Percentiles rank a stretch among this genome's conserved stretches.
Evolutionary conservation across 2,113 vertebrate species (phyloP).

Genomic region (Apaloderma vittatum): DNA sequence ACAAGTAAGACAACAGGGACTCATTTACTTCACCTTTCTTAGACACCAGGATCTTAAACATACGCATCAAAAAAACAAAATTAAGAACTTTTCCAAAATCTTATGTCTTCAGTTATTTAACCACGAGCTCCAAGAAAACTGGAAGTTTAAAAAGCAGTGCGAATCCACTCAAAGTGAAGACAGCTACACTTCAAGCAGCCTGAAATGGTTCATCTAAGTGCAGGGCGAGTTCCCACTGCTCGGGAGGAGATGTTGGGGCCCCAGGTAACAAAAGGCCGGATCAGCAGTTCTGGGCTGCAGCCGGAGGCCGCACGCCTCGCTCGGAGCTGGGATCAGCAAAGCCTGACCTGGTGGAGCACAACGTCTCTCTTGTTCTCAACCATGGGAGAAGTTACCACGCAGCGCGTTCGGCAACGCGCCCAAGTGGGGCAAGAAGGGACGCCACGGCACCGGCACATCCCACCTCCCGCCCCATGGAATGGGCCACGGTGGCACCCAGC

Average conservation of each 20-base stretch:
- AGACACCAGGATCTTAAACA: not conserved
- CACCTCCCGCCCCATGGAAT: not conserved
- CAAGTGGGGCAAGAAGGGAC: not conserved
- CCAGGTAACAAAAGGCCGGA: not conserved
- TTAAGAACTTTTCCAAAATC: not conserved
- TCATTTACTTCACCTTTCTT: not conserved
- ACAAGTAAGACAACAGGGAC: not conserved
- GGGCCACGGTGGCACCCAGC: not conserved
- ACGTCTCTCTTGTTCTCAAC: not conserved
- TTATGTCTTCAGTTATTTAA: not conserved
- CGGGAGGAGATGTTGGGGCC: not conserved
- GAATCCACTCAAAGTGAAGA: not conserved
- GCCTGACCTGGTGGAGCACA: rapidly evolving
- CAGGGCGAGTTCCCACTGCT: not conserved
- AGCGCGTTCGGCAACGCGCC: rapidly evolving
- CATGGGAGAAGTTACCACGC: not conserved
- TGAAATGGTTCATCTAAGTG: not conserved
- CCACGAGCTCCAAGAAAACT: not conserved
- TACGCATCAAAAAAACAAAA: not conserved
- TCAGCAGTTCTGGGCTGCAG: not conserved
- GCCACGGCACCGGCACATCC: not conserved
- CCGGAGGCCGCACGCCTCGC: rapidly evolving
- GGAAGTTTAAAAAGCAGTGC: not conserved
- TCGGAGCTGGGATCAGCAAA: not conserved
- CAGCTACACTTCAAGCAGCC: not conserved